Conservation (phyloP, 2,113 vertebrate genomes). For the Oenanthe melanoleuca region DNA sequence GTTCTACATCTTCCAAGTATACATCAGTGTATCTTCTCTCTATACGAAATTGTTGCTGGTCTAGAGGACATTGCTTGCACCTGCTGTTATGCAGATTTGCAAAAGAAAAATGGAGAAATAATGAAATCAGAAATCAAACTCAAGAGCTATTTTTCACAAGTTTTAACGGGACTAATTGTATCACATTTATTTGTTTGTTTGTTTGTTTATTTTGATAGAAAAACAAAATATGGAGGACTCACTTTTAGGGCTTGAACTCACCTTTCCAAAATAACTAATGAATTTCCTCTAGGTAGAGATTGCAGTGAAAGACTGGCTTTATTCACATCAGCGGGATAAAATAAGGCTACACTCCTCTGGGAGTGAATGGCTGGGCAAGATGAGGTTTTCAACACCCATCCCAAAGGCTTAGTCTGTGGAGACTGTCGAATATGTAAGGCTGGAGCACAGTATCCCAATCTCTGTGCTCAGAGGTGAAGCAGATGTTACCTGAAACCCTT, state of each 20-base stretch:
- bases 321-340: not conserved
- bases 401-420: conserved; percentile 6
- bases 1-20: not conserved
- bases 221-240: not conserved
- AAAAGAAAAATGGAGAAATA: not conserved
- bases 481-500: conserved; percentile 54
- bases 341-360: not conserved
- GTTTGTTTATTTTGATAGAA: not conserved
- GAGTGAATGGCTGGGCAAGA: not conserved
- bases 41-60: not conserved
- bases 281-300: not conserved
- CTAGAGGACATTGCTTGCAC: not conserved
- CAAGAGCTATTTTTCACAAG: not conserved
- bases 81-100: not conserved
- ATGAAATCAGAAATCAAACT: not conserved
- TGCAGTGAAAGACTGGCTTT: not conserved
- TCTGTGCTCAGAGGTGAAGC: not conserved
- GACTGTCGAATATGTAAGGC: not conserved
- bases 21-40: not conserved
- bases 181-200: fast-evolving
- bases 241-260: not conserved
- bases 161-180: not conserved
- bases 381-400: not conserved
- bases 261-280: not conserved
- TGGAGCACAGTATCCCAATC: conserved; percentile 28